Percentiles rank a stretch among this genome's conserved stretches.
These are phyloP conservation scores for Pollenia amentaria DNA, from an alignment of 2,888 invertebrate species.

Conservation along the genomic window DNA sequence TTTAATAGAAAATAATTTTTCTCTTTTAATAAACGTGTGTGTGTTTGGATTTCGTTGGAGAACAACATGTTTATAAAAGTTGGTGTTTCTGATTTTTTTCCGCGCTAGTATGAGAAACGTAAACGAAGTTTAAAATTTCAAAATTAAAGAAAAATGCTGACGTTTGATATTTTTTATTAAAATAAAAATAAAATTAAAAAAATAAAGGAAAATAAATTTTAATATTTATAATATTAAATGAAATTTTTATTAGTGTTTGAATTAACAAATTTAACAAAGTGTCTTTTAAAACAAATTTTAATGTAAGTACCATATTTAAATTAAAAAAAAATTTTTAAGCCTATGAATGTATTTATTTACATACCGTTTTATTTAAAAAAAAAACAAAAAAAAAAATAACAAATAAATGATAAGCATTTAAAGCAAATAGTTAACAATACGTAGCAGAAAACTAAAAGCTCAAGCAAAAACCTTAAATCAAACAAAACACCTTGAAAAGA, in stretches of 20 bases:
- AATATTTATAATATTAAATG: neutral
- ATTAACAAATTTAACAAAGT: neutral
- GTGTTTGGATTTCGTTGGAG: conserved; percentile 2
- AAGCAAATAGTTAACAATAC: conserved; percentile 13
- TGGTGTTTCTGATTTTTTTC: conserved; percentile 52
- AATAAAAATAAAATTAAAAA: conserved; percentile 11
- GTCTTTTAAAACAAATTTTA: no score
- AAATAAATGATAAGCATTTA: neutral
- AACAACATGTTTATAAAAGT: conserved; percentile 39
- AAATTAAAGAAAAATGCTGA: conserved; percentile 62
- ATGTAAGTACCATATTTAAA: no score
- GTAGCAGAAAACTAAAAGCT: neutral
- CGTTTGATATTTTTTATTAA: conserved; percentile 53
- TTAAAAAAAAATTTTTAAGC: no score
- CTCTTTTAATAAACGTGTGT: conserved; percentile 28
- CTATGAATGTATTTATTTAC: no score
- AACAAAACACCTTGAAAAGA: conserved; percentile 65
- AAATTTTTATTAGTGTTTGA: neutral
- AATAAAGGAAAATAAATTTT: conserved; percentile 20
- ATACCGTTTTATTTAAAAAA: no score
- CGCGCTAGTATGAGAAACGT: conserved; percentile 60
- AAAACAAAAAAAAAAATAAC: no score
- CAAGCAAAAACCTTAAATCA: conserved; percentile 32
- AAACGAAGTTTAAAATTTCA: conserved; percentile 58
- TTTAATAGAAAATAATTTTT: neutral